phyloP scores from a whole-genome alignment of 2,888 invertebrate genomes.

The Entomobrya proxima region DNA sequence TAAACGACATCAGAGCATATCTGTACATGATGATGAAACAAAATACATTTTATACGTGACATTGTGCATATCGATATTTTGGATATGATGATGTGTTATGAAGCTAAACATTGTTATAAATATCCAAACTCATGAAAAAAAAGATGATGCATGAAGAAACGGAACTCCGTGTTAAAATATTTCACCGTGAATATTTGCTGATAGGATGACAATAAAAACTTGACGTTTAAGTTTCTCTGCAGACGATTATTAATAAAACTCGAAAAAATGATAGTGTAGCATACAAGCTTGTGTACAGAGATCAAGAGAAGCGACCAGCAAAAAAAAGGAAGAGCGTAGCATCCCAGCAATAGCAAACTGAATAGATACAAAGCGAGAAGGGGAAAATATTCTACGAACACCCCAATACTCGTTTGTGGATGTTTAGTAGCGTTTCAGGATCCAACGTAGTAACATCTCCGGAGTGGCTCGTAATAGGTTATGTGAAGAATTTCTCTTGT shows the following conservation, averaged over 20 bases:
- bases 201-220: too few relatives aligned
- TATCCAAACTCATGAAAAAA: too few relatives aligned
- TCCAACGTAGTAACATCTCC: conserved; percentile 28
- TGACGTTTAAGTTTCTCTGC: too few relatives aligned
- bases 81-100: too few relatives aligned
- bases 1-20: too few relatives aligned
- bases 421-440: conserved; percentile 32
- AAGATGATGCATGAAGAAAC: too few relatives aligned
- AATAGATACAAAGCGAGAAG: neutral
- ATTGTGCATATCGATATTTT: too few relatives aligned
- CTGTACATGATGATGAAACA: too few relatives aligned
- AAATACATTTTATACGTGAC: too few relatives aligned
- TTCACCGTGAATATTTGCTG: conserved; percentile 15
- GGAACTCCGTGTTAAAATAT: neutral
- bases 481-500: neutral
- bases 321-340: neutral
- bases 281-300: neutral
- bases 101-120: too few relatives aligned
- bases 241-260: too few relatives aligned
- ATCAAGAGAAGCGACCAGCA: neutral
- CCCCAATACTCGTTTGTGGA: neutral
- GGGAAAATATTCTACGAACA: neutral
- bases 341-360: neutral
- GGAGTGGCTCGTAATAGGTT: neutral
- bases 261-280: neutral